phyloP scores from a whole-genome alignment of 2,797 vertebrate genomes.

The Lerista edwardsae region DNA sequence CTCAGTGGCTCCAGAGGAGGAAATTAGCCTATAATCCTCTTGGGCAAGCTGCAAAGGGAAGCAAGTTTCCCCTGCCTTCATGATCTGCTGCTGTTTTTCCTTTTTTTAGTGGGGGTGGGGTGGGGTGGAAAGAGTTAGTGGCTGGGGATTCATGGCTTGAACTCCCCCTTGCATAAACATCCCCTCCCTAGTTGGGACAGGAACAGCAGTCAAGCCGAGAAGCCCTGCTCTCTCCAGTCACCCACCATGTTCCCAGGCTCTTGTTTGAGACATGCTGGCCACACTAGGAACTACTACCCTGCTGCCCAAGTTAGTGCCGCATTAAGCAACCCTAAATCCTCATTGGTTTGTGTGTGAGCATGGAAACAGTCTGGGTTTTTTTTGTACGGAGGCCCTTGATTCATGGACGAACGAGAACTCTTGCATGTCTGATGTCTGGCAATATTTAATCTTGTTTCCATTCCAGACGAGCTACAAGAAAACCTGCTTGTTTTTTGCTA shows the following conservation, averaged over 20 bases:
- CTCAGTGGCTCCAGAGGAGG: neutral
- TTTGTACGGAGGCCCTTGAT: neutral
- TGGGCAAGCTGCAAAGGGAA: neutral
- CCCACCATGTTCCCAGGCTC: neutral
- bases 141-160: neutral
- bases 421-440: neutral
- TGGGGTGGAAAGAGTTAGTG: neutral
- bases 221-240: neutral
- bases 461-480: slow-evolving; percentile 11
- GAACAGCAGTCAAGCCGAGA: neutral
- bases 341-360: neutral
- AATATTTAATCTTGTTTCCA: neutral
- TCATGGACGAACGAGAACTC: neutral
- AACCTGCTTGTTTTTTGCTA: slow-evolving; percentile 8
- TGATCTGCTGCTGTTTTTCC: neutral
- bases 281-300: neutral
- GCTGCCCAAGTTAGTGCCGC: neutral
- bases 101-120: too few relatives aligned
- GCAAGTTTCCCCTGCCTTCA: neutral
- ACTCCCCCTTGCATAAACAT: neutral
- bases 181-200: neutral
- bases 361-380: too few relatives aligned
- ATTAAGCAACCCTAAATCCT: neutral
- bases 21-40: neutral
- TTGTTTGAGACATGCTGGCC: neutral